Evolutionary conservation across 2,113 vertebrate species (phyloP).

Genomic region (Pterocles gutturalis): DNA sequence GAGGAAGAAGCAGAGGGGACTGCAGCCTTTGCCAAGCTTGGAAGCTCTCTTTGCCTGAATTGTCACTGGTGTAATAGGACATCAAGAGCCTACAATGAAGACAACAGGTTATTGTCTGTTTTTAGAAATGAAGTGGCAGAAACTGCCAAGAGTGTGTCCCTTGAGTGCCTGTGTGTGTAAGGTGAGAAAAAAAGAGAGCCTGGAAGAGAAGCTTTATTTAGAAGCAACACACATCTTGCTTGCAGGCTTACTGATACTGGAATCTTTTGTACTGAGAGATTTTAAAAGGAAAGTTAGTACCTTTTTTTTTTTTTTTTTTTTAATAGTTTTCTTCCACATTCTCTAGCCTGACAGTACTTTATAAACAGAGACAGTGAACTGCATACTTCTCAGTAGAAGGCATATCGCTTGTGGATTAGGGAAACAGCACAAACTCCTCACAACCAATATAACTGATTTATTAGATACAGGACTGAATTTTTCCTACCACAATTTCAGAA

Average conservation of each 20-base stretch:
- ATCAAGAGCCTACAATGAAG: neutral
- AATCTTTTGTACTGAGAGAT: neutral
- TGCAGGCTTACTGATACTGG: neutral
- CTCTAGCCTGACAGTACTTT: neutral
- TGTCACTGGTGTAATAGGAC: neutral
- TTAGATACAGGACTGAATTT: neutral
- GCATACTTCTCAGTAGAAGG: neutral
- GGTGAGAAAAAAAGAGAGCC: neutral
- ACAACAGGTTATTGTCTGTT: neutral
- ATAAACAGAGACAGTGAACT: neutral
- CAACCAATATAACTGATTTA: neutral
- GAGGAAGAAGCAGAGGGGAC: neutral
- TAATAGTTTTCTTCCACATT: neutral
- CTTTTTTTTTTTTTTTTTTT: neutral
- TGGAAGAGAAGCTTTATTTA: neutral
- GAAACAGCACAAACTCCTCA: neutral
- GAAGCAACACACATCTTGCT: neutral
- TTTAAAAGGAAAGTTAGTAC: neutral
- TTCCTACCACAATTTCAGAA: neutral
- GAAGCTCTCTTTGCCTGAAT: neutral
- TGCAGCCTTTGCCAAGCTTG: neutral
- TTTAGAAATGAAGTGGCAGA: slow-evolving; percentile 7
- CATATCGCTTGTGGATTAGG: neutral
- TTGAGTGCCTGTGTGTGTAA: neutral
- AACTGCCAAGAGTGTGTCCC: neutral